These are phyloP conservation scores for Chiroxiphia lanceolata DNA, from an alignment of 2,797 vertebrate species.

Conservation along the genomic window DNA sequence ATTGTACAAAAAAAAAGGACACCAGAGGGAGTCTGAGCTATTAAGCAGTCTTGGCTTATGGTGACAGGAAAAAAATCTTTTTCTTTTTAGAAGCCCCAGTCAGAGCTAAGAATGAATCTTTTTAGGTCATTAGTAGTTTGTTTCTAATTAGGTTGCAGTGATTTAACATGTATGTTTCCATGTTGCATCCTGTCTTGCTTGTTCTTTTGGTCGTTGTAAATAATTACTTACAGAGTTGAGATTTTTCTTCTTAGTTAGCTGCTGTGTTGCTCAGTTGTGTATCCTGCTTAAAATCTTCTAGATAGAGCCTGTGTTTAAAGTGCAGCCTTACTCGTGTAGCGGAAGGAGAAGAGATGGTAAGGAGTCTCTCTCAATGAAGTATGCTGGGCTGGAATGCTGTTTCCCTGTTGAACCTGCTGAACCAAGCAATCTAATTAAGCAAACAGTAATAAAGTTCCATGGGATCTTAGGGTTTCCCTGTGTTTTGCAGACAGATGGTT, in stretches of 20 bases:
- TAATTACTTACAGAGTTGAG: background rate
- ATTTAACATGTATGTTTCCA: background rate
- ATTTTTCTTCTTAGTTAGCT: conserved; percentile 41
- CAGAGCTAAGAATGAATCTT: conserved; percentile 15
- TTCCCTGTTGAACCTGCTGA: background rate
- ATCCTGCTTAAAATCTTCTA: background rate
- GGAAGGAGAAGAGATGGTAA: background rate
- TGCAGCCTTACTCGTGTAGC: background rate
- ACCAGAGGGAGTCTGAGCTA: conserved; percentile 34
- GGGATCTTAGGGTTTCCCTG: background rate
- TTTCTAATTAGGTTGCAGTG: conserved; percentile 15
- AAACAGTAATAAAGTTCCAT: background rate
- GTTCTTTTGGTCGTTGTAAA: background rate
- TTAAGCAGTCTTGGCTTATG: background rate
- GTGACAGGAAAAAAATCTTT: background rate
- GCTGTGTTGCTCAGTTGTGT: background rate
- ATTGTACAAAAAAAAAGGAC: conserved; percentile 3
- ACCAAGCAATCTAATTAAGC: background rate
- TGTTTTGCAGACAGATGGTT: background rate
- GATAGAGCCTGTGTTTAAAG: background rate
- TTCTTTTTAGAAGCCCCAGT: background rate
- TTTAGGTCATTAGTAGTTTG: background rate
- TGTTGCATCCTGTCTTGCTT: background rate
- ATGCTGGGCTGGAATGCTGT: background rate
- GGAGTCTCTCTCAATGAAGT: background rate